Conservation (phyloP, 2,113 vertebrate species). For the Corythoichthys intestinalis region DNA sequence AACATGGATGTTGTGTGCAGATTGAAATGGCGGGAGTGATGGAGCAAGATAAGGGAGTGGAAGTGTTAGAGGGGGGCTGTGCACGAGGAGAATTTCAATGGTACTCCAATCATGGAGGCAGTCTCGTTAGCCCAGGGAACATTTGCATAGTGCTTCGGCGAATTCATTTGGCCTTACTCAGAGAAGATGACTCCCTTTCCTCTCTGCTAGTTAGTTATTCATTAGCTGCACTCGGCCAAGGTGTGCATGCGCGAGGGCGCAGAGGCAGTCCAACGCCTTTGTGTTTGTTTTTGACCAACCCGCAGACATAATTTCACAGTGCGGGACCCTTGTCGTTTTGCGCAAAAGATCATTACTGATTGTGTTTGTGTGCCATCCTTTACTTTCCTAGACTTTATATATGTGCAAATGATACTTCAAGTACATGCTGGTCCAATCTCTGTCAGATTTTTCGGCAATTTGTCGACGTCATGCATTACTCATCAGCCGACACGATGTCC, state of each 20-base stretch:
- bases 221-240: slow-evolving; percentile 56
- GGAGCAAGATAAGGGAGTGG: slow-evolving; percentile 57
- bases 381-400: neutral
- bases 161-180: slow-evolving; percentile 75
- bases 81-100: slow-evolving; percentile 79
- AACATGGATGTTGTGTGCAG: slow-evolving; percentile 53
- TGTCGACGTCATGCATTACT: slow-evolving; percentile 41
- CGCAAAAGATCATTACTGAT: slow-evolving; percentile 1
- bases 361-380: slow-evolving; percentile 16
- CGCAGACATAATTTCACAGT: slow-evolving; percentile 2
- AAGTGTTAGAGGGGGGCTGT: slow-evolving; percentile 61
- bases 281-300: slow-evolving; percentile 25
- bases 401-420: slow-evolving; percentile 9
- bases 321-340: slow-evolving; percentile 7
- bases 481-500: slow-evolving; percentile 32
- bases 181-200: slow-evolving; percentile 74
- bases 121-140: slow-evolving; percentile 75
- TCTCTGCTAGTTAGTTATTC: slow-evolving; percentile 68
- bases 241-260: slow-evolving; percentile 21
- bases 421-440: slow-evolving; percentile 23
- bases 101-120: slow-evolving; percentile 77
- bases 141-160: slow-evolving; percentile 77
- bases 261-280: slow-evolving; percentile 6
- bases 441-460: slow-evolving; percentile 38
- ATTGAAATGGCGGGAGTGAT: slow-evolving; percentile 63